phyloP scores from a whole-genome alignment of 2,113 vertebrate species.

The Dipodomys merriami region DNA sequence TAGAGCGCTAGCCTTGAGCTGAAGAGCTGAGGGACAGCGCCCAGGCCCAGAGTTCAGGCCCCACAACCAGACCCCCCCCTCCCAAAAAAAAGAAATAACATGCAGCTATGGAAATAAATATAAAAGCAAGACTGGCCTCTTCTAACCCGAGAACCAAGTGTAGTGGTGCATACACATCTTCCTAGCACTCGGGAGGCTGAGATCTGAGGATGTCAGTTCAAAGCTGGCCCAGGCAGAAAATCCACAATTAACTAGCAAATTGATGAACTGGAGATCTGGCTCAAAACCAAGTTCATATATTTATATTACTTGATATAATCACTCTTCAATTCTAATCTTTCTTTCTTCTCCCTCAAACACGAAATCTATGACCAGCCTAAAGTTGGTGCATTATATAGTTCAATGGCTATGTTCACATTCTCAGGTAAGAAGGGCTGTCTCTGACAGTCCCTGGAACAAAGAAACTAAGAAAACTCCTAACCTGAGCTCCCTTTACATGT shows the following conservation, averaged over 20 bases:
- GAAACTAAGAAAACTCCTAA: too few species aligned
- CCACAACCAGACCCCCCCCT: too few species aligned
- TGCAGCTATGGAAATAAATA: background rate
- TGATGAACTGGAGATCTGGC: background rate
- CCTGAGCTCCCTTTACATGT: rapidly evolving
- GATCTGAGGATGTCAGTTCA: background rate
- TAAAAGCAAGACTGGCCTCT: background rate
- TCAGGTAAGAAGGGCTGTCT: background rate
- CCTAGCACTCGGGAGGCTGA: background rate
- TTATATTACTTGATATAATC: too few species aligned
- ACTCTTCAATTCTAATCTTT: background rate
- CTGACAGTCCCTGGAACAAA: background rate
- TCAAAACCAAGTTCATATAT: too few species aligned
- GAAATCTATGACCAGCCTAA: background rate
- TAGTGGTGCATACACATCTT: too few species aligned
- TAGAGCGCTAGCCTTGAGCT: too few species aligned
- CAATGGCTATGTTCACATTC: background rate
- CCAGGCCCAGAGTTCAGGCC: too few species aligned
- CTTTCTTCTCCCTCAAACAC: background rate
- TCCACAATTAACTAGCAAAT: too few species aligned
- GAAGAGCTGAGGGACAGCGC: too few species aligned
- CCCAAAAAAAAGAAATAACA: background rate
- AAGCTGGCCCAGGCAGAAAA: background rate
- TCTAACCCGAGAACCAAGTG: background rate
- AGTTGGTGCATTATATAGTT: rapidly evolving